phyloP scores from a whole-genome alignment of 2,113 vertebrate species.

The Ptilonorhynchus violaceus region DNA sequence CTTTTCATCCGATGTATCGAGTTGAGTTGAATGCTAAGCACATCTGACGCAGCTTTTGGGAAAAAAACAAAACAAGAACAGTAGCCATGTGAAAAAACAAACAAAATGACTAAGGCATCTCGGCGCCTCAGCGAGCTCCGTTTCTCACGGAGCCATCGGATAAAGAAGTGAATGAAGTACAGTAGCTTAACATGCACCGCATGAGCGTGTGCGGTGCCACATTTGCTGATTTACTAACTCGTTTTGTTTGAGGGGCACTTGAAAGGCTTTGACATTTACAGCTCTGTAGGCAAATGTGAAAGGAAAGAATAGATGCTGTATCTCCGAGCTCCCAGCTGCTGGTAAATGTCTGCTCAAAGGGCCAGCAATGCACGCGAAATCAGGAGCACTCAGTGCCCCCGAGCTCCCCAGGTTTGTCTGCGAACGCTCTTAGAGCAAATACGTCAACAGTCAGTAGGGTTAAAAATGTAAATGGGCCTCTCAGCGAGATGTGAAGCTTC shows the following conservation, averaged over 20 bases:
- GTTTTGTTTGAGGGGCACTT: slow-evolving; percentile 52
- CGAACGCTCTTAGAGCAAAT: background rate
- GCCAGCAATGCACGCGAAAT: background rate
- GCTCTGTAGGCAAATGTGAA: slow-evolving; percentile 51
- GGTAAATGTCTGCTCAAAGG: background rate
- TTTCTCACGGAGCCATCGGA: background rate
- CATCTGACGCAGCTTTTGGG: slow-evolving; percentile 28
- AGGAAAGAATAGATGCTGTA: slow-evolving; percentile 34
- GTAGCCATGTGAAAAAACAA: slow-evolving; percentile 51
- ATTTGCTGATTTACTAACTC: slow-evolving; percentile 34
- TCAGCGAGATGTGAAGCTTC: background rate
- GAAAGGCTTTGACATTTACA: slow-evolving; percentile 54
- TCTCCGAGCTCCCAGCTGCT: slow-evolving; percentile 49
- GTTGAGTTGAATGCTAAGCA: slow-evolving; percentile 54
- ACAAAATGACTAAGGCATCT: slow-evolving; percentile 21
- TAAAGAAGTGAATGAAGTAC: slow-evolving; percentile 43
- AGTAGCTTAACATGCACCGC: slow-evolving; percentile 36
- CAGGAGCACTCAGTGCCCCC: background rate
- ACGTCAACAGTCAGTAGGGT: background rate
- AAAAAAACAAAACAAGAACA: slow-evolving; percentile 17
- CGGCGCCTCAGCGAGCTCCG: background rate
- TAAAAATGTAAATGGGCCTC: slow-evolving; percentile 31
- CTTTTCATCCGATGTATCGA: slow-evolving; percentile 32
- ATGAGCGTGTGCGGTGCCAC: background rate
- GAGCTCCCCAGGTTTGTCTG: background rate